Percentiles rank a stretch among this genome's conserved stretches.
These are phyloP conservation scores for Trematocara zebra DNA, from an alignment of 2,113 vertebrate species.

Conservation along the genomic window DNA sequence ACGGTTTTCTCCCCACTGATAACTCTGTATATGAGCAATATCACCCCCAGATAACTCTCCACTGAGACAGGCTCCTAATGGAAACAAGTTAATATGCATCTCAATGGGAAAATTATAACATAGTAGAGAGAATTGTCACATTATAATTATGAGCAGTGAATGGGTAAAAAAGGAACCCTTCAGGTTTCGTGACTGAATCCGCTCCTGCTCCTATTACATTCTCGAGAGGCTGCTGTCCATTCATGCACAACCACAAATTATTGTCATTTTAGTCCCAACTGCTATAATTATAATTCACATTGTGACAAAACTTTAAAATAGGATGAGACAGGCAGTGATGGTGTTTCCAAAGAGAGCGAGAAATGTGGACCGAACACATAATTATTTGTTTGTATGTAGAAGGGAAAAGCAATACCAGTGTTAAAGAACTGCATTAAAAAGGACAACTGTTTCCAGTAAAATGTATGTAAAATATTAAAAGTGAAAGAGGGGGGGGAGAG, in stretches of 20 bases:
- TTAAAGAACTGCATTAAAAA: not conserved
- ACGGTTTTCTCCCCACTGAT: not conserved
- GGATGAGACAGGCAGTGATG: not conserved
- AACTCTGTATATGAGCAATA: not conserved
- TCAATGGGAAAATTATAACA: slow-evolving; percentile 23
- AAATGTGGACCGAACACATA: not conserved
- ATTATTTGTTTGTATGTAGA: not conserved
- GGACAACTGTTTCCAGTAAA: not conserved
- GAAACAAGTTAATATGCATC: slow-evolving; percentile 41
- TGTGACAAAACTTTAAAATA: not conserved
- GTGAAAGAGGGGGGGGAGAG: not conserved
- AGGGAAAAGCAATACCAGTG: not conserved
- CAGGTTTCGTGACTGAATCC: slow-evolving; percentile 20
- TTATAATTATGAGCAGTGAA: slow-evolving; percentile 37
- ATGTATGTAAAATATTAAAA: not conserved
- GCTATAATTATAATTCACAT: slow-evolving; percentile 23
- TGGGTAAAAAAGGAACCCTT: slow-evolving; percentile 13
- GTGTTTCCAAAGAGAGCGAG: not conserved
- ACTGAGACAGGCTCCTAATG: slow-evolving; percentile 33
- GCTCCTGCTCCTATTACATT: slow-evolving; percentile 5
- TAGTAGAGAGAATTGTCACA: slow-evolving; percentile 34
- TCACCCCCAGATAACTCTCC: slow-evolving; percentile 21
- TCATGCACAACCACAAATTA: slow-evolving; percentile 15
- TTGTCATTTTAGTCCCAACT: slow-evolving; percentile 9
- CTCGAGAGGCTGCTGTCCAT: slow-evolving; percentile 21